phyloP scores from a whole-genome alignment of 2,888 invertebrate genomes.

The Drosophila anomalipes region DNA sequence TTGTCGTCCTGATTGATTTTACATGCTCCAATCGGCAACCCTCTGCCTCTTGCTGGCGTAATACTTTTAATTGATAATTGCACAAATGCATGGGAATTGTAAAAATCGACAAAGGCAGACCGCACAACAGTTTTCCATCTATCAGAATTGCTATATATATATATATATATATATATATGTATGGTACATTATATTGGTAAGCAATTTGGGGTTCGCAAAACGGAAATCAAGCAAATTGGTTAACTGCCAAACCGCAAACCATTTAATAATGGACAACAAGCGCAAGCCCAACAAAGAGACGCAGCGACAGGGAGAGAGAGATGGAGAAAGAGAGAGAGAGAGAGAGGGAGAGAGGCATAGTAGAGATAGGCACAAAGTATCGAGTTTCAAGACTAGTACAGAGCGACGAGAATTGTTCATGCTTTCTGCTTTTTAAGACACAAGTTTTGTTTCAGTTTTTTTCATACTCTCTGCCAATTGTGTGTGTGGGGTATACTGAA shows the following conservation, averaged over 20 bases:
- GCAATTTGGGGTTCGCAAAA: slow-evolving; percentile 32
- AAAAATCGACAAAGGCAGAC: slow-evolving; percentile 47
- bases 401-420: not conserved
- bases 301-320: not conserved
- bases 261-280: slow-evolving; percentile 69
- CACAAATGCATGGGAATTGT: slow-evolving; percentile 68
- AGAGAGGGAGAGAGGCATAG: not conserved
- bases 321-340: not conserved
- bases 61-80: slow-evolving; percentile 82
- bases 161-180: slow-evolving; percentile 1
- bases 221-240: slow-evolving; percentile 71
- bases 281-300: not conserved
- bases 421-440: not conserved
- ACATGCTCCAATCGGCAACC: slow-evolving; percentile 49
- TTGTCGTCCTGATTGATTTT: slow-evolving; percentile 66
- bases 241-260: slow-evolving; percentile 77
- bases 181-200: slow-evolving; percentile 10
- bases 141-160: slow-evolving; percentile 49
- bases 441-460: not conserved
- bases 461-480: not conserved
- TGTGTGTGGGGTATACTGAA: not conserved
- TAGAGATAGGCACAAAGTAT: slow-evolving; percentile 12
- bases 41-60: slow-evolving; percentile 16
- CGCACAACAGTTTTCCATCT: slow-evolving; percentile 73
- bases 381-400: not conserved